Percentiles rank a stretch among this genome's conserved stretches.
These are phyloP conservation scores for Stomorhina lunata DNA, from an alignment of 2,888 invertebrate genomes.

Conservation along the genomic window DNA sequence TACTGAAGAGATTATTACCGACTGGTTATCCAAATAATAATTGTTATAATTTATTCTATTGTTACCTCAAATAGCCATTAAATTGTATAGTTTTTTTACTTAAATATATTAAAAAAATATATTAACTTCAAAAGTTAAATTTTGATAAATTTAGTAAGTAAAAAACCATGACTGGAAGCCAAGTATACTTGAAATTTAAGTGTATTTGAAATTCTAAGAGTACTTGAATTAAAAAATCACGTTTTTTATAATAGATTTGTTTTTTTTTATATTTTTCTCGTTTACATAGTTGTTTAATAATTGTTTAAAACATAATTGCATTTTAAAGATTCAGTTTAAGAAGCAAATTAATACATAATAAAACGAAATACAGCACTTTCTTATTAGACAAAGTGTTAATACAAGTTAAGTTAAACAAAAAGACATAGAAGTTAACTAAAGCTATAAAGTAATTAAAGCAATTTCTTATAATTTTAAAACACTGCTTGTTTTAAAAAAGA, in stretches of 20 bases:
- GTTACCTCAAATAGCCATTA: too few species aligned
- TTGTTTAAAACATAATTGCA: conserved; percentile 57
- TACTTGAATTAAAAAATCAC: background rate
- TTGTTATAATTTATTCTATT: background rate
- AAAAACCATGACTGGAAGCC: too few species aligned
- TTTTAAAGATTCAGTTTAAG: background rate
- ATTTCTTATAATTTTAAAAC: background rate
- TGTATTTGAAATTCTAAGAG: background rate
- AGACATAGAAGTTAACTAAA: background rate
- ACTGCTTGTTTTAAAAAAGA: background rate
- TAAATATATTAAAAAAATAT: too few species aligned
- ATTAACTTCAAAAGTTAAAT: too few species aligned
- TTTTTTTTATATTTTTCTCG: conserved; percentile 27
- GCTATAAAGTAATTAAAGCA: background rate
- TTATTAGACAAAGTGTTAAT: background rate
- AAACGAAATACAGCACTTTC: conserved; percentile 1
- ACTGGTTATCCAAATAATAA: conserved; percentile 72
- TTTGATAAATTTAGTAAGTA: too few species aligned
- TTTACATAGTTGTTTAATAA: conserved; percentile 26
- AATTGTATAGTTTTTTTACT: too few species aligned
- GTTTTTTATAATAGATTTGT: background rate
- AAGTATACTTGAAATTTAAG: background rate
- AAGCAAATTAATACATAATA: background rate
- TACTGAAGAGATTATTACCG: conserved; percentile 77
- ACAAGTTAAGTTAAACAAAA: background rate